Percentiles rank a stretch among this genome's conserved stretches.
phyloP scores from a whole-genome alignment of 2,888 invertebrate genomes.

The Lydus trimaculatus region DNA sequence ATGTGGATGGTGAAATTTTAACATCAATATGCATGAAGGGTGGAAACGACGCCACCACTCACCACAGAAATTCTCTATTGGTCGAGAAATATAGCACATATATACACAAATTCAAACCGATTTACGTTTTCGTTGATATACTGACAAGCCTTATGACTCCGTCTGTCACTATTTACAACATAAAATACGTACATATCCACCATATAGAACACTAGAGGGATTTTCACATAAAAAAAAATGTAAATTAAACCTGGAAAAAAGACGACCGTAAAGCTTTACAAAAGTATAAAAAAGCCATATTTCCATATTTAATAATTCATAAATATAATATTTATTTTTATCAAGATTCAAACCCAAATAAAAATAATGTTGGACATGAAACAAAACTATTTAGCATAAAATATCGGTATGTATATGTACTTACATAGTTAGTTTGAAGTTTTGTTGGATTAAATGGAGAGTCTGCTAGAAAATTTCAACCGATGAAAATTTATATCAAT shows the following conservation, averaged over 20 bases:
- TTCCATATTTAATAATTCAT: not conserved
- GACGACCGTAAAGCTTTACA: not conserved
- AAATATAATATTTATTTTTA: not conserved
- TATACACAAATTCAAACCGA: constrained; percentile 2
- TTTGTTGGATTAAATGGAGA: not conserved
- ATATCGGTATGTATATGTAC: not conserved
- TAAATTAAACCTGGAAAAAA: not conserved
- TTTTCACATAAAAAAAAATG: not conserved
- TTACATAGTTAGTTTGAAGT: not conserved
- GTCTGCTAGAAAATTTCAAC: not conserved
- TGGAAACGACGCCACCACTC: constrained; percentile 11
- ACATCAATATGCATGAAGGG: constrained; percentile 49
- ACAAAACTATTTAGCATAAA: not conserved
- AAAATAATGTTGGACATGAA: not conserved
- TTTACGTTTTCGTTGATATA: not conserved
- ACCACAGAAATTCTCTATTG: constrained; percentile 7
- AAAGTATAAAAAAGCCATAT: not conserved
- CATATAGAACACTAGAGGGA: not conserved
- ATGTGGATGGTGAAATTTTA: constrained; percentile 37
- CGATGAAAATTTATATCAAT: not conserved
- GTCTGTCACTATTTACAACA: not conserved
- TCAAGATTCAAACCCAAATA: not conserved
- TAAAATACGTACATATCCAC: not conserved
- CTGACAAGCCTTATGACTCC: not conserved
- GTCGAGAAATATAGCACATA: constrained; percentile 1